Percentiles rank a stretch among this genome's conserved stretches.
Conservation (phyloP, 2,797 vertebrate species). For the Gallinago solitaria region DNA sequence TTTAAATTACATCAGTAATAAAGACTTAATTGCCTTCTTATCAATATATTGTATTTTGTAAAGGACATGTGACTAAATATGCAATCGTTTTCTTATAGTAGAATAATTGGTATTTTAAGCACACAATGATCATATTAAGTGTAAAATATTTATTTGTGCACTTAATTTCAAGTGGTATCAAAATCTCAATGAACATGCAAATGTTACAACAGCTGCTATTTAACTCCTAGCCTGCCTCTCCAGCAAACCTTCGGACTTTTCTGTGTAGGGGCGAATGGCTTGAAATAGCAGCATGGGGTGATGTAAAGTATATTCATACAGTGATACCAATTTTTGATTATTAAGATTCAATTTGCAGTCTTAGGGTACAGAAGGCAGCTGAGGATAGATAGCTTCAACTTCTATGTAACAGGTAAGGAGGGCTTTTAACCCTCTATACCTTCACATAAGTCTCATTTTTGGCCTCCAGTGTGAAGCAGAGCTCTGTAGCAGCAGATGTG, state of each 20-base stretch:
- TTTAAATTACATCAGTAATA: slow-evolving; percentile 73
- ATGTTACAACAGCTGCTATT: slow-evolving; percentile 39
- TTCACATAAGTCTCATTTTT: background rate
- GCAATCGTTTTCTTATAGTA: slow-evolving; percentile 6
- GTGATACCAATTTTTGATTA: background rate
- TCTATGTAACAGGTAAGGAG: fast-evolving
- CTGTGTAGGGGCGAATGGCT: background rate
- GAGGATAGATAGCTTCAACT: background rate
- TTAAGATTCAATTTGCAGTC: background rate
- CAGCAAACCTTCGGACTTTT: background rate
- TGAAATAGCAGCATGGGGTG: background rate
- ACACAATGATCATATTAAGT: slow-evolving; percentile 37
- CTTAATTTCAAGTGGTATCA: slow-evolving; percentile 62
- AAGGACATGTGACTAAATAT: slow-evolving; percentile 45
- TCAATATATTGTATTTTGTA: slow-evolving; percentile 69
- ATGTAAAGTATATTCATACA: background rate
- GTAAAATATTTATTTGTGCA: slow-evolving; percentile 68
- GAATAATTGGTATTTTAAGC: slow-evolving; percentile 68
- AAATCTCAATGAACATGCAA: slow-evolving; percentile 56
- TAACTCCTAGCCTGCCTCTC: slow-evolving; percentile 48
- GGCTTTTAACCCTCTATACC: background rate
- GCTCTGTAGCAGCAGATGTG: background rate
- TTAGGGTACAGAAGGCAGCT: background rate
- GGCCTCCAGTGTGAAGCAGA: background rate
- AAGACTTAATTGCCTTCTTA: slow-evolving; percentile 73